Evolutionary conservation across 2,888 invertebrate species (phyloP).

Genomic region (Julus scandinavius): DNA sequence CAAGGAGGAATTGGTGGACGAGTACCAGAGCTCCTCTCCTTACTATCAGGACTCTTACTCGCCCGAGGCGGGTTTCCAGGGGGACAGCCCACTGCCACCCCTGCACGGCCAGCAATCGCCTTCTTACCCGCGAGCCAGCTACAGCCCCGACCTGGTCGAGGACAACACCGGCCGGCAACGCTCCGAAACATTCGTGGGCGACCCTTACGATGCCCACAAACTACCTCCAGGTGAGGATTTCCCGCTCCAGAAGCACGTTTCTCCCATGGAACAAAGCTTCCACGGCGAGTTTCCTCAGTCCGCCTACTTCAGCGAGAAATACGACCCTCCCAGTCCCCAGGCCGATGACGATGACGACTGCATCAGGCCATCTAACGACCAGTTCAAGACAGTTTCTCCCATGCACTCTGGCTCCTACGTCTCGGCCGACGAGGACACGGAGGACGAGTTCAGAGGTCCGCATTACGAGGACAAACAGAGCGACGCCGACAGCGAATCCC

Average conservation of each 20-base stretch:
- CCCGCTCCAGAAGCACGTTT: not conserved
- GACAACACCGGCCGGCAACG: slow-evolving; percentile 46
- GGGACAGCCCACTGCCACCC: slow-evolving; percentile 5
- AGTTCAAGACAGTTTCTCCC: slow-evolving; percentile 50
- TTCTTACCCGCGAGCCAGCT: not conserved
- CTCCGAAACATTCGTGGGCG: slow-evolving; percentile 53
- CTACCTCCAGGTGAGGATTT: not conserved
- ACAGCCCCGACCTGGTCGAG: slow-evolving; percentile 8
- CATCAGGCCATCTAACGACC: slow-evolving; percentile 8
- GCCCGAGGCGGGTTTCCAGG: not conserved
- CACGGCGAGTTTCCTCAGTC: slow-evolving; percentile 44
- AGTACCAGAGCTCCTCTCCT: not conserved
- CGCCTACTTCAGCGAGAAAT: not conserved
- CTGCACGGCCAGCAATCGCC: not conserved
- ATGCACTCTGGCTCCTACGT: slow-evolving; percentile 56
- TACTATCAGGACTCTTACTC: slow-evolving; percentile 22
- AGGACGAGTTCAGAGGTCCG: slow-evolving; percentile 49
- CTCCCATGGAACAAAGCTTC: slow-evolving; percentile 41
- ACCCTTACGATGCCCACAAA: not conserved
- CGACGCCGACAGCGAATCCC: slow-evolving; percentile 53
- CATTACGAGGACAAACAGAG: slow-evolving; percentile 52
- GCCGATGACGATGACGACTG: not conserved
- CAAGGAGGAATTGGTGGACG: slow-evolving; percentile 52
- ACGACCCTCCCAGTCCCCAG: not conserved
- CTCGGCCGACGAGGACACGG: slow-evolving; percentile 55